Evolutionary conservation across 2,797 vertebrate species (phyloP).

Genomic region (Poeciliopsis paucimaculata): DNA sequence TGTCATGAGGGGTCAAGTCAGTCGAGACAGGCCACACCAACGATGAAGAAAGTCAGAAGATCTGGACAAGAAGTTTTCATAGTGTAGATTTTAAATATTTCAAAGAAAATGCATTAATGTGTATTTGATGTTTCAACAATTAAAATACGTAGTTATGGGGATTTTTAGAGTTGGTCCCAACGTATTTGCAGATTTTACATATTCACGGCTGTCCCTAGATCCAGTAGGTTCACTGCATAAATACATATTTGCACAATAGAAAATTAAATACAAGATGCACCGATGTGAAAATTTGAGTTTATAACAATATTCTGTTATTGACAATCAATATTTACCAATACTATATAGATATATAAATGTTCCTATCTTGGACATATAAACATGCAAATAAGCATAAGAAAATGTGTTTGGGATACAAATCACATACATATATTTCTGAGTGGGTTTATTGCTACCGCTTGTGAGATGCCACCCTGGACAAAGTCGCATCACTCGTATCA

Average conservation of each 20-base stretch:
- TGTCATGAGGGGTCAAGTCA: not conserved
- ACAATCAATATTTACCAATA: not conserved
- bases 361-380: not conserved
- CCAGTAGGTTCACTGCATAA: not conserved
- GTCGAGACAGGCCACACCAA: not conserved
- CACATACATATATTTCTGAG: not conserved
- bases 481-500: not conserved
- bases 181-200: not conserved
- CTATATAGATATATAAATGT: not conserved
- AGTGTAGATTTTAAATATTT: not conserved
- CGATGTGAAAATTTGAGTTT: not conserved
- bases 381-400: not conserved
- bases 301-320: not conserved
- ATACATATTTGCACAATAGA: not conserved
- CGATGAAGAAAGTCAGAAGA: not conserved
- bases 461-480: not conserved
- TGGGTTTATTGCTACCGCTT: not conserved
- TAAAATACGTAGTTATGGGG: not conserved
- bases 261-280: not conserved
- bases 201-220: not conserved
- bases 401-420: not conserved
- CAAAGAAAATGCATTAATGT: not conserved
- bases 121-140: not conserved
- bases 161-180: not conserved
- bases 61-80: not conserved